Base-by-base conservation (phyloP, 1,140 invertebrate species). In the Ips typographus region DNA sequence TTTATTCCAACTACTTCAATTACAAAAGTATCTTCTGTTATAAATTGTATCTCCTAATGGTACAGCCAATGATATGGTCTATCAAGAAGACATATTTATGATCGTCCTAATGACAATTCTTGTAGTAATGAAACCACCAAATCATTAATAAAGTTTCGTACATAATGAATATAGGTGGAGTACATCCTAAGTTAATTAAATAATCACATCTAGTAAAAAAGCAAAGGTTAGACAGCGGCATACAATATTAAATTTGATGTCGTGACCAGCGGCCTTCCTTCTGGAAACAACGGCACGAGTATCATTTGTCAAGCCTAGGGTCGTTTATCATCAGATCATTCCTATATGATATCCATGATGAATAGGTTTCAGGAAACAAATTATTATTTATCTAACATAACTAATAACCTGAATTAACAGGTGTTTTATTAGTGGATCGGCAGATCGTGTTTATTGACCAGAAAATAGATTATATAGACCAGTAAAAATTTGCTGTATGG, bases 191-290 rank as follows among this genome's bases (percentile, higher is more conserved):
- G 8, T 55, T 59, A 59, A 59, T 59, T 59, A 59, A 59, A 42
- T 59, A 59, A 59, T 59, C 57, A 42, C 8, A 37, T 41, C 57
- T 42, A 59, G n/a, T 41, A 59, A 59, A 41, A 38, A 59, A 59
- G 2, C n/a, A 42, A 59, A 42, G 57, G 57, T 42, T 59, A 42
- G 57, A 59, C 57, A 59, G 57, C 40, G 39, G 5, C 39, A 59
- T 59, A 42, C 42, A 37, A 42, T 41, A 59, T 41, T 59, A 59
- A 59, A 41, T 41, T 62, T 49, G 43, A 37, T 49, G 60, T 38
- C 60, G 60, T 62, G 60, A 62, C 60, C 58, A 43, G 40, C 58
- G 40, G 58, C 42, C 58, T 62, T 62, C 60, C 39, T 62, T 40
- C 43, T 62, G 6, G 36, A 49, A 49, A 62, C 43, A 62, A 51